Evolutionary conservation across 1,140 invertebrate species (phyloP).

Genomic region (Sminthurides bifidus): DNA sequence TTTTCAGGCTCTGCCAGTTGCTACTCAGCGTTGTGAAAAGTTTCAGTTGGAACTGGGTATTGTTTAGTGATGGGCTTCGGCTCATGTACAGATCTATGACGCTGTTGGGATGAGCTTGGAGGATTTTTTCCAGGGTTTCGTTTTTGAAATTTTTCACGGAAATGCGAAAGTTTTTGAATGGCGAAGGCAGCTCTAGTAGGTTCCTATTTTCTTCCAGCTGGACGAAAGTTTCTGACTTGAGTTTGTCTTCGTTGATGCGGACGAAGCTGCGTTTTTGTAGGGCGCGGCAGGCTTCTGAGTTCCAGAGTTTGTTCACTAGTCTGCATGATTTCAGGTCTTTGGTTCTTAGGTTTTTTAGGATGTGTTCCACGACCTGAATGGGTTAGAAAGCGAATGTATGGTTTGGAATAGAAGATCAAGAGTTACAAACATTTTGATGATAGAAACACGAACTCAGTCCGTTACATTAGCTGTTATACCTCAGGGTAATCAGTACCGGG

Average conservation of each 20-base stretch:
- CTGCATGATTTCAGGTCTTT: not conserved
- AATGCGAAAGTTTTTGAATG: not conserved
- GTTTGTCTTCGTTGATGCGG: not conserved
- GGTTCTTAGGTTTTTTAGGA: not conserved
- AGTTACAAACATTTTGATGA: too few species aligned
- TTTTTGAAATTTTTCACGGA: not conserved
- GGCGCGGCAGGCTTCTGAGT: not conserved
- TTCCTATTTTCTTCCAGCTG: not conserved
- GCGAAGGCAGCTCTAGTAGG: not conserved
- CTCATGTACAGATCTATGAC: not conserved
- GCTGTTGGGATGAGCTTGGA: not conserved
- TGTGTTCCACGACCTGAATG: not conserved
- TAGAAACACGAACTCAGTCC: too few species aligned
- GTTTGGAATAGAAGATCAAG: too few species aligned
- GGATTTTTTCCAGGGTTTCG: not conserved
- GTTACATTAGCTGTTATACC: too few species aligned
- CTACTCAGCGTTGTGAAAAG: not conserved
- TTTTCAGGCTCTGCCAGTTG: not conserved
- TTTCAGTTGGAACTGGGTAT: not conserved
- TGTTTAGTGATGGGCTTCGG: not conserved
- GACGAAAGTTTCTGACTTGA: not conserved
- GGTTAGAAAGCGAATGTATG: too few species aligned
- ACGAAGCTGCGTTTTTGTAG: not conserved
- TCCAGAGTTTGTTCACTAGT: not conserved
- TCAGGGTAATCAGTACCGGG: too few species aligned